These are phyloP conservation scores for Phyllopteryx taeniolatus DNA, from an alignment of 2,113 vertebrate species.

Conservation along the genomic window DNA sequence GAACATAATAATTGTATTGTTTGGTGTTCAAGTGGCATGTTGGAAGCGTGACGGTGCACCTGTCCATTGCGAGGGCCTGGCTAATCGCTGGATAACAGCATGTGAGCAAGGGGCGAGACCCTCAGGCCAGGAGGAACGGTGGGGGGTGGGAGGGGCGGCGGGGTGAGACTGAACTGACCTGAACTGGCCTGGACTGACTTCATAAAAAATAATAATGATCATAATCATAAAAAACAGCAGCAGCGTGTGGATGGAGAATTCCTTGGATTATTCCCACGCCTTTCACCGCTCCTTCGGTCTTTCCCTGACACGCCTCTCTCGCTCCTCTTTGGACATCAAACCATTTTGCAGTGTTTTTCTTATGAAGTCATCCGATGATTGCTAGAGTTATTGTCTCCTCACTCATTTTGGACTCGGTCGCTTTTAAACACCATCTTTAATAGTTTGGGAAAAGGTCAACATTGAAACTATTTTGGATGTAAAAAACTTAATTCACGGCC, in stretches of 20 bases:
- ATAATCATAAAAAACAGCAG: constrained; percentile 4
- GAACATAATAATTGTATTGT: background rate
- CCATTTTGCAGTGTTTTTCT: constrained; percentile 34
- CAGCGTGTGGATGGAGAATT: constrained; percentile 33
- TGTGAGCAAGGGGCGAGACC: constrained; percentile 15
- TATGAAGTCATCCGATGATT: constrained; percentile 36
- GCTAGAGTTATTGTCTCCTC: constrained; percentile 26
- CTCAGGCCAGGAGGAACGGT: constrained; percentile 6
- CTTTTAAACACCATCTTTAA: background rate
- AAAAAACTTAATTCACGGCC: background rate
- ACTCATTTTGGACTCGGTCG: constrained; percentile 9
- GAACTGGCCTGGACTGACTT: constrained; percentile 31
- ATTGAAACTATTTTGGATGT: background rate
- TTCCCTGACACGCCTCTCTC: constrained; percentile 30
- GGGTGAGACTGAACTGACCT: background rate
- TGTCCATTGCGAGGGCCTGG: constrained; percentile 56
- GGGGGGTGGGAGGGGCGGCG: background rate
- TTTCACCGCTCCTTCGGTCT: constrained; percentile 44
- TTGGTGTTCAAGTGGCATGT: background rate
- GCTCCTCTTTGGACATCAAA: constrained; percentile 34
- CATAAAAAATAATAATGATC: constrained; percentile 10
- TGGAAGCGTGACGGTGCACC: constrained; percentile 58
- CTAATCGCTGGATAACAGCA: constrained; percentile 51
- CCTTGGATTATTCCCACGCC: constrained; percentile 18
- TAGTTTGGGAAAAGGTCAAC: background rate